Base-by-base conservation (phyloP, 2,113 vertebrate genomes). In the Pedetes capensis region DNA sequence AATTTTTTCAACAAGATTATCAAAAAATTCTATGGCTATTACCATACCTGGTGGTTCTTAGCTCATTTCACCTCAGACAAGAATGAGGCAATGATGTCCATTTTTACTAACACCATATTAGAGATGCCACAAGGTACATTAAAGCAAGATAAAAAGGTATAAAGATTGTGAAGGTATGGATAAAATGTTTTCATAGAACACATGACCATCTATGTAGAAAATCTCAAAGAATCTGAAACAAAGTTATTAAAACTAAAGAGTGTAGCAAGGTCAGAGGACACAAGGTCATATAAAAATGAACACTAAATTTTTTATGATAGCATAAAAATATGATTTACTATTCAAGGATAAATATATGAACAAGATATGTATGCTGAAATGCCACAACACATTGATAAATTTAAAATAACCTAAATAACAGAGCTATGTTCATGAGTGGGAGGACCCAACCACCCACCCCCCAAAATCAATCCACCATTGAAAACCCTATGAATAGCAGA, bases 211-310 rank as follows among this genome's bases (percentile, higher is more conserved):
- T 55, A 84, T 42, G 44, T 82, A 82, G 78, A 83, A 88, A 88
- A 95, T 55, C 74, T 95, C 42, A 64, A 84, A 63, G 63, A 83
- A 75, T 75, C 66, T 82, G 51, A 12, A 81, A 79, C 25, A 64
- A 87, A 93, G 32, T 20, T n/a, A 79, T 90, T 90, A 81, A 17
- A 93, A 51, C 71, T 17, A 85, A 29, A 49, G 27, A 42, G 2
- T 79, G 32, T 20, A 39, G 51, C n/a, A 86, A 75, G 37, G 32
- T 68, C 59, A 85, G 8, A 64, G 39, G 27, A 57, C 8, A 85
- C 29, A 86, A 72, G 29, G 20, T 89, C 39, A 89, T 63, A 69
- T 76, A 75, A 49, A 76, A 66, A 66, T 66, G 34, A 63, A 14
- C 44, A 44, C 22, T 12, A 74, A 34, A 20, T 34, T 10, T n/a